Percentiles rank a stretch among this genome's conserved stretches.
Conservation (phyloP, 1,140 invertebrate genomes). For the Maniola jurtina region DNA sequence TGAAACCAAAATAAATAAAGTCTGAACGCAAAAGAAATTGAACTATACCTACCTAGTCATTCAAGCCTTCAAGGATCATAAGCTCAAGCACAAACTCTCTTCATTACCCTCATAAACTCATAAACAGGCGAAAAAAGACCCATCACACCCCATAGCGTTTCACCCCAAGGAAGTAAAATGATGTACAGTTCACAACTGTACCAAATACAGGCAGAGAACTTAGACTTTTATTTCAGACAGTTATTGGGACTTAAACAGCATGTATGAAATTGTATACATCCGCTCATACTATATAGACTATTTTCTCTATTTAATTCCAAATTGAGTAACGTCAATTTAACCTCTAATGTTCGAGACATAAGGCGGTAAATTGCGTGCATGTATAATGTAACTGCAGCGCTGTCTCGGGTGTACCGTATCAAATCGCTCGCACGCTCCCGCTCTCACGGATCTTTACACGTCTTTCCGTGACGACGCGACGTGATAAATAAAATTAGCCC, state of each 20-base stretch:
- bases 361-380: not conserved
- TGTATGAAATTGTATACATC: not conserved
- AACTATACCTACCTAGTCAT: constrained; percentile 14
- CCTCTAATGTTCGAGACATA: not conserved
- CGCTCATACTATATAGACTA: not conserved
- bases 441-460: constrained; percentile 34
- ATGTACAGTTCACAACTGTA: not conserved
- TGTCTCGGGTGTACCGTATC: constrained; percentile 17
- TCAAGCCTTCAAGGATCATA: constrained; percentile 18
- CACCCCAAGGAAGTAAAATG: constrained; percentile 29
- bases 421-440: constrained; percentile 26
- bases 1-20: not conserved
- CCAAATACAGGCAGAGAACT: constrained; percentile 1
- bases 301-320: not conserved
- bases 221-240: constrained; percentile 1
- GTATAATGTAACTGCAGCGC: not conserved
- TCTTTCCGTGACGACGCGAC: constrained; percentile 16
- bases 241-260: constrained; percentile 9
- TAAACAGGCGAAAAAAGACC: constrained; percentile 31
- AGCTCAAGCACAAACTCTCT: constrained; percentile 27
- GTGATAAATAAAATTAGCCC: constrained; percentile 25
- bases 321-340: not conserved
- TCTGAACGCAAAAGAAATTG: constrained; percentile 18
- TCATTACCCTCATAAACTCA: constrained; percentile 30
- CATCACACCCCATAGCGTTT: constrained; percentile 23